Percentiles rank a stretch among this genome's conserved stretches.
phyloP scores from a whole-genome alignment of 2,888 invertebrate species.

The Zootermopsis nevadensis region DNA sequence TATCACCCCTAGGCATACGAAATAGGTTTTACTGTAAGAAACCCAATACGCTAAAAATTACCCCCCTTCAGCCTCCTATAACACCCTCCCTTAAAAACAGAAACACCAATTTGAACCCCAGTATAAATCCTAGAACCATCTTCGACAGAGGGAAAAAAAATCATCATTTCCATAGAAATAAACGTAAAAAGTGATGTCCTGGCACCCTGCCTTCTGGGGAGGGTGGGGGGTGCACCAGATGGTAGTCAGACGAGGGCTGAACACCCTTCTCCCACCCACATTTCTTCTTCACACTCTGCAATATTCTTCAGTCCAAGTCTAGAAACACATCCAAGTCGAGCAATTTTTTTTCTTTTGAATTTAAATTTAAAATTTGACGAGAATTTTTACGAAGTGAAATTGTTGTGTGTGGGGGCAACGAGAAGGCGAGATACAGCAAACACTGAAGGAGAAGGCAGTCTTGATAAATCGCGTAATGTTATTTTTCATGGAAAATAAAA shows the following conservation, averaged over 20 bases:
- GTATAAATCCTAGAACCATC: conserved; percentile 41
- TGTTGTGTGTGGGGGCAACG: not conserved
- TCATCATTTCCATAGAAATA: conserved; percentile 17
- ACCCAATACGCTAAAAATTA: conserved; percentile 46
- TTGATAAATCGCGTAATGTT: too few relatives aligned
- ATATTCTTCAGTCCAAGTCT: not conserved
- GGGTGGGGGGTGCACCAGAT: conserved; percentile 18
- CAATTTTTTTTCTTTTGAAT: conserved; percentile 7
- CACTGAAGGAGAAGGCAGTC: too few relatives aligned
- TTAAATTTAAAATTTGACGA: conserved; percentile 36
- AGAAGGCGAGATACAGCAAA: too few relatives aligned
- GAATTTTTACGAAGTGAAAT: conserved; percentile 31
- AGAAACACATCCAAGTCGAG: not conserved
- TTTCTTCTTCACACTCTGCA: not conserved
- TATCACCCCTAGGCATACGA: not conserved
- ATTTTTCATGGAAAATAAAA: too few relatives aligned
- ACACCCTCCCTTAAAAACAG: conserved; percentile 38
- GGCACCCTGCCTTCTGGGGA: not conserved
- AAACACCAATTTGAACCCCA: conserved; percentile 37
- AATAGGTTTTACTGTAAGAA: conserved; percentile 4
- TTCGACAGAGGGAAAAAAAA: conserved; percentile 9
- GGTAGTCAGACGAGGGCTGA: not conserved
- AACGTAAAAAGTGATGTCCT: conserved; percentile 45
- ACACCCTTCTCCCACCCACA: not conserved
- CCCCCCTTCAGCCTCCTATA: conserved; percentile 14